phyloP scores from a whole-genome alignment of 2,888 invertebrate species.

The Sarcophaga rosellei region DNA sequence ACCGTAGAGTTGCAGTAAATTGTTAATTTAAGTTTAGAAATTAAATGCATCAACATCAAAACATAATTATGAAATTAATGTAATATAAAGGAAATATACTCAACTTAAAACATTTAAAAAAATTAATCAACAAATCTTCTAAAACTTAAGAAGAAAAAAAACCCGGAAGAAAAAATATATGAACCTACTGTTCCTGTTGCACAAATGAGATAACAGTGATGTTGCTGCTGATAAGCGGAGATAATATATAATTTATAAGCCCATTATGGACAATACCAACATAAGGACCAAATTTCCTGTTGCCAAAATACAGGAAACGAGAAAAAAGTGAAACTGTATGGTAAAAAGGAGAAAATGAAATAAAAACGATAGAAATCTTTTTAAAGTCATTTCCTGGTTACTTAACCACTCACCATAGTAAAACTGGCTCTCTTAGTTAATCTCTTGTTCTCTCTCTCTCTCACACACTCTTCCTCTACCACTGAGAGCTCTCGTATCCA shows the following conservation, averaged over 20 bases:
- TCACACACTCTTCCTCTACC: not conserved
- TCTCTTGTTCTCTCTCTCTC: not conserved
- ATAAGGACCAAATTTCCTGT: slow-evolving; percentile 59
- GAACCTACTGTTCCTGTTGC: not conserved
- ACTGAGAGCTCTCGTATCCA: not conserved
- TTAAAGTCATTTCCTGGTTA: slow-evolving; percentile 62
- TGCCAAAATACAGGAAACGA: slow-evolving; percentile 45
- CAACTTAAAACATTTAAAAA: too few species aligned
- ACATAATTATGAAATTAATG: too few species aligned
- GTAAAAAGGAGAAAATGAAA: slow-evolving; percentile 17
- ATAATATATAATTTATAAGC: slow-evolving; percentile 57
- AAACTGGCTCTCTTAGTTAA: not conserved
- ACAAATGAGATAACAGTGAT: not conserved
- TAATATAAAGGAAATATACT: too few species aligned
- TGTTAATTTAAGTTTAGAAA: too few species aligned
- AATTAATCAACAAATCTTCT: too few species aligned
- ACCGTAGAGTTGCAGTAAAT: too few species aligned
- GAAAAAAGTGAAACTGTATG: slow-evolving; percentile 2
- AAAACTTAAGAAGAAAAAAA: not conserved
- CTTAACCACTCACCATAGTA: slow-evolving; percentile 51
- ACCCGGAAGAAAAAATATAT: not conserved
- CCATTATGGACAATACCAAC: slow-evolving; percentile 34
- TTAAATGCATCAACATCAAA: too few species aligned
- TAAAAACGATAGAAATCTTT: slow-evolving; percentile 55
- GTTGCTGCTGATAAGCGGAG: slow-evolving; percentile 34